Evolutionary conservation across 1,140 invertebrate species (phyloP).

Genomic region (Aphidius ervi): DNA sequence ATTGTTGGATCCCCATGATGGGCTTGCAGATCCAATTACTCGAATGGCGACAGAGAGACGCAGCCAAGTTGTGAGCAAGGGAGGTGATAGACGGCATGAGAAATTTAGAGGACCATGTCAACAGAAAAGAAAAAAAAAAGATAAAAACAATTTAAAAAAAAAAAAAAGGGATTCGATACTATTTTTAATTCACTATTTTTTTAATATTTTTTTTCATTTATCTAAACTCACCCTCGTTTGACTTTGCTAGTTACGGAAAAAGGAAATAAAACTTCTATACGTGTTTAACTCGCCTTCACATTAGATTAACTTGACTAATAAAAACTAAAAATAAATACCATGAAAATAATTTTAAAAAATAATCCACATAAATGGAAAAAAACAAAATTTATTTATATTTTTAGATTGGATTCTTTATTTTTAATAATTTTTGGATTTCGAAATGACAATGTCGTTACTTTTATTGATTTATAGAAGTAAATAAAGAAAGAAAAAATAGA

Average conservation of each 20-base stretch:
- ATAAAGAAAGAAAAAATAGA: too few relatives aligned
- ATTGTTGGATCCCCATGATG: constrained; percentile 18
- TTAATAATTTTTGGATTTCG: too few relatives aligned
- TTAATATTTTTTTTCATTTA: background rate
- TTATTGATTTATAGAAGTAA: too few relatives aligned
- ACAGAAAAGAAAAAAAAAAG: background rate
- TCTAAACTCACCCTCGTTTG: background rate
- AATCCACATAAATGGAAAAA: too few relatives aligned
- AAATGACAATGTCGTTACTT: too few relatives aligned
- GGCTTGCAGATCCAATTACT: constrained; percentile 33
- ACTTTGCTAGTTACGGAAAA: background rate
- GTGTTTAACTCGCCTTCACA: constrained; percentile 14
- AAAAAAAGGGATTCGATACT: constrained; percentile 25
- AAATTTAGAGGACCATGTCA: background rate
- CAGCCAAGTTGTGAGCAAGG: background rate
- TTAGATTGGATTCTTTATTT: too few relatives aligned
- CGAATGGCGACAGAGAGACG: constrained; percentile 19
- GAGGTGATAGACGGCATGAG: background rate
- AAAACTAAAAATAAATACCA: background rate
- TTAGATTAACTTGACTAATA: constrained; percentile 4
- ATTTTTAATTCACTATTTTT: constrained; percentile 25
- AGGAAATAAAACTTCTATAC: background rate
- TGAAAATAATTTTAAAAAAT: too few relatives aligned
- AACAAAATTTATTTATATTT: too few relatives aligned
- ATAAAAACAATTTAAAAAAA: background rate